Evolutionary conservation across 2,888 invertebrate genomes (phyloP).

Genomic region (Orchestes rusci): DNA sequence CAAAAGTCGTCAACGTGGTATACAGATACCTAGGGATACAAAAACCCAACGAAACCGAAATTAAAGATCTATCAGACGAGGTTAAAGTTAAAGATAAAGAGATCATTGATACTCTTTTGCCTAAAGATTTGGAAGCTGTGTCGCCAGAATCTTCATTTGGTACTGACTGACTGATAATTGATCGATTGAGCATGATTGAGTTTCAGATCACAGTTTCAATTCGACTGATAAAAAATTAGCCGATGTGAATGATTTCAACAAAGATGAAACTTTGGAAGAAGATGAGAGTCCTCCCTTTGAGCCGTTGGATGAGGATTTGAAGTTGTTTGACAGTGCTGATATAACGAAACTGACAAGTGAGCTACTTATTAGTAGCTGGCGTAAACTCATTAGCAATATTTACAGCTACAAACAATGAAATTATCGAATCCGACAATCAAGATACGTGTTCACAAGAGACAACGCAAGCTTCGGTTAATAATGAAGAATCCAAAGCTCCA

Average conservation of each 20-base stretch:
- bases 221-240: conserved; percentile 2
- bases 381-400: no score
- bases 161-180: no score
- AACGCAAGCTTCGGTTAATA: no score
- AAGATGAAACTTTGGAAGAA: conserved; percentile 50
- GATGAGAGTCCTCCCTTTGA: conserved; percentile 63
- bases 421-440: no score
- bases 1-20: conserved; percentile 84
- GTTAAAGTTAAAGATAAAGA: no score
- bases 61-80: not conserved
- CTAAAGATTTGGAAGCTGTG: conserved; percentile 72
- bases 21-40: conserved; percentile 80
- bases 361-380: no score
- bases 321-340: no score
- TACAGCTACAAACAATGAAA: no score
- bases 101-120: conserved; percentile 49
- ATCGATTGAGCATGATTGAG: no score
- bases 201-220: not conserved
- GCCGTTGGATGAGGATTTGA: conserved; percentile 46
- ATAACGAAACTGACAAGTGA: no score
- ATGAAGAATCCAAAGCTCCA: no score
- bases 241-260: conserved; percentile 27
- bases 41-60: conserved; percentile 37
- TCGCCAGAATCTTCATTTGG: conserved; percentile 68
- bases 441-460: no score